Conservation (phyloP, 2,888 invertebrate species). For the Pecten maximus region DNA sequence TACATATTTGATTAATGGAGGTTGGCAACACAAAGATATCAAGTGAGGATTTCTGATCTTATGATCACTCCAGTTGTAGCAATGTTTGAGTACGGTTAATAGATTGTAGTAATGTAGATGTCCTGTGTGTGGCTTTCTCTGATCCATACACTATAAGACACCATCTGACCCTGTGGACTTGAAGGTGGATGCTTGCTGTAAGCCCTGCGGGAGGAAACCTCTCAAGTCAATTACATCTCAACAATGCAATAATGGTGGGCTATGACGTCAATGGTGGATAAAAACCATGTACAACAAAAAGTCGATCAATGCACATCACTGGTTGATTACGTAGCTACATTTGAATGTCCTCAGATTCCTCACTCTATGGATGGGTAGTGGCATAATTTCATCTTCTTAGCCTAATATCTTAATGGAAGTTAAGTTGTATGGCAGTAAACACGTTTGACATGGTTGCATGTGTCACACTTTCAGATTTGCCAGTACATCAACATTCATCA, state of each 20-base stretch:
- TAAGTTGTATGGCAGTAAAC: not conserved
- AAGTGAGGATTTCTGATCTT: too few relatives aligned
- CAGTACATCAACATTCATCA: not conserved
- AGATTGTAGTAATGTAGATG: not conserved
- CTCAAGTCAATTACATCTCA: conserved; percentile 43
- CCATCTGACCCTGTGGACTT: not conserved
- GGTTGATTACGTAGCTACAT: conserved; percentile 20
- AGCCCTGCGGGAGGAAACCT: conserved; percentile 35
- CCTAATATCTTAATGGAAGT: conserved; percentile 1
- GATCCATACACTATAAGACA: not conserved
- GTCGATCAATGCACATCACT: conserved; percentile 46
- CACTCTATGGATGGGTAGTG: not conserved
- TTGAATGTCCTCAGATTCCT: conserved; percentile 1
- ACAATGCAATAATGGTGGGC: conserved; percentile 38
- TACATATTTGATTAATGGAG: too few relatives aligned
- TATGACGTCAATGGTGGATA: conserved; percentile 45
- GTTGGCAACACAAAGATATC: too few relatives aligned
- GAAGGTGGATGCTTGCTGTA: conserved; percentile 14
- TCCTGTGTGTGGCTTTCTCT: not conserved
- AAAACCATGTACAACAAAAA: conserved; percentile 43
- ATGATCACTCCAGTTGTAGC: too few relatives aligned
- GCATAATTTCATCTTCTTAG: conserved; percentile 26
- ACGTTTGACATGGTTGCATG: not conserved
- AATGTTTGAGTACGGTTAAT: too few relatives aligned
- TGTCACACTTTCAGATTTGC: not conserved